These are phyloP conservation scores for Apodemia zela DNA, from an alignment of 2,888 invertebrate species.

Conservation along the genomic window DNA sequence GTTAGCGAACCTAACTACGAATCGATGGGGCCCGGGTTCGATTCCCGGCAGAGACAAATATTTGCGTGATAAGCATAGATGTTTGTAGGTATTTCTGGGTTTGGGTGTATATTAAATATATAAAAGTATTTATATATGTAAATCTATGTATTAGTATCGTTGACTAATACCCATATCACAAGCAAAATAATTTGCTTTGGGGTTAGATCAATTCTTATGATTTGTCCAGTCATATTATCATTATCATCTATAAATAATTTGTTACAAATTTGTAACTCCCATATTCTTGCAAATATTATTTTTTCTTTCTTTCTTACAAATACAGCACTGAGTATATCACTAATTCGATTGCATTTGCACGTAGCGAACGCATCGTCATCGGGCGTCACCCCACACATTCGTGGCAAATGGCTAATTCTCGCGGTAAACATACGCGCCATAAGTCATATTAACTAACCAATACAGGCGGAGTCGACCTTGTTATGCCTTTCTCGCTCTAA, in stretches of 20 bases:
- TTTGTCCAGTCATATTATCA: too few relatives aligned
- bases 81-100: too few relatives aligned
- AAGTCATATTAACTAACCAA: constrained; percentile 74
- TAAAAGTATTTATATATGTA: too few relatives aligned
- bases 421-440: constrained; percentile 73
- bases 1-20: too few relatives aligned
- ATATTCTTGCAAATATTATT: constrained; percentile 23
- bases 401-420: constrained; percentile 76
- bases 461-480: constrained; percentile 49
- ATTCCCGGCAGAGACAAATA: too few relatives aligned
- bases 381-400: constrained; percentile 65
- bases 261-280: not conserved
- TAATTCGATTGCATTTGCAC: constrained; percentile 43
- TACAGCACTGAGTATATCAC: constrained; percentile 30
- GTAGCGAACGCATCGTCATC: constrained; percentile 37
- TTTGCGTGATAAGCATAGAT: too few relatives aligned
- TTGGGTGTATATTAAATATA: too few relatives aligned
- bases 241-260: not conserved
- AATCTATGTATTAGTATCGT: too few relatives aligned
- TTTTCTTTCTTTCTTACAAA: constrained; percentile 2
- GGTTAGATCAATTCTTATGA: too few relatives aligned
- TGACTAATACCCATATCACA: too few relatives aligned
- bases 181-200: too few relatives aligned
- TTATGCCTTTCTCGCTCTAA: constrained; percentile 62
- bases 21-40: too few relatives aligned